Percentiles rank a stretch among this genome's conserved stretches.
phyloP scores from a whole-genome alignment of 30 jellyfish, hydroid and myxozoan species.

The Hydractinia echinata region DNA sequence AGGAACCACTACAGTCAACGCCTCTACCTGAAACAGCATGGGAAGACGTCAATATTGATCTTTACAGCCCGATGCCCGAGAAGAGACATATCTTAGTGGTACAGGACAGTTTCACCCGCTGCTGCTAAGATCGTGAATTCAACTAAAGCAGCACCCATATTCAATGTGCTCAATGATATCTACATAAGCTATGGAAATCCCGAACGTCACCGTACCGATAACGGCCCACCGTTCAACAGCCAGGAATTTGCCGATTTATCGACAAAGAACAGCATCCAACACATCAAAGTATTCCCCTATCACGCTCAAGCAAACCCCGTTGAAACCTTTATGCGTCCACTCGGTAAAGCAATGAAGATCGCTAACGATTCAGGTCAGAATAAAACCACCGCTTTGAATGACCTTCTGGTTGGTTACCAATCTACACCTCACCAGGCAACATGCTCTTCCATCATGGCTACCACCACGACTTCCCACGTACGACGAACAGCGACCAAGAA shows the following conservation, averaged over 20 bases:
- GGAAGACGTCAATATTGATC: slow-evolving; percentile 41
- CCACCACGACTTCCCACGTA: background rate
- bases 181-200: background rate
- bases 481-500: background rate
- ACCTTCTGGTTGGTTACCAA: background rate
- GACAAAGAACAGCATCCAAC: background rate
- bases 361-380: slow-evolving; percentile 9
- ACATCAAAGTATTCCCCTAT: background rate
- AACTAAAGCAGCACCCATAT: background rate
- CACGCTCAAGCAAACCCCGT: background rate
- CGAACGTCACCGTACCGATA: background rate
- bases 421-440: background rate
- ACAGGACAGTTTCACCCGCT: background rate
- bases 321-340: slow-evolving; percentile 17
- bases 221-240: slow-evolving; percentile 1
- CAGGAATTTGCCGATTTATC: background rate
- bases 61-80: slow-evolving; percentile 42
- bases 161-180: background rate
- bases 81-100: background rate
- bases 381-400: background rate
- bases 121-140: background rate
- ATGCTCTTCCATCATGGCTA: background rate
- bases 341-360: slow-evolving; percentile 22
- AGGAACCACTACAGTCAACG: slow-evolving; percentile 40
- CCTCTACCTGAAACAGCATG: slow-evolving; percentile 33